Conservation (phyloP, 1,140 invertebrate species). For the Neodiprion pinetum region DNA sequence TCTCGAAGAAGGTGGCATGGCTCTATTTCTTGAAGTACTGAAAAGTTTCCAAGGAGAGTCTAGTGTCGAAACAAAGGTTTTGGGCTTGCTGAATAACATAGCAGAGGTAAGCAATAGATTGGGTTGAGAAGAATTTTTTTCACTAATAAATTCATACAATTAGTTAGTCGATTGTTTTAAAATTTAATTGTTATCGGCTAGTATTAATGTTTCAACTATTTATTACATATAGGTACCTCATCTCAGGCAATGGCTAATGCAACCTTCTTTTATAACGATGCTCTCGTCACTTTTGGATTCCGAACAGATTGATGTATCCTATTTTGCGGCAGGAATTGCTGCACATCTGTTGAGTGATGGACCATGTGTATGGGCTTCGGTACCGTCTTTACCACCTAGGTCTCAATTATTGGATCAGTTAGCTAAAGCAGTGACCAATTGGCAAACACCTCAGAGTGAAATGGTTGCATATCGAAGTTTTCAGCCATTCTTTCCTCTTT, state of each 20-base stretch:
- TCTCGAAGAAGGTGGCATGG: constrained; percentile 73
- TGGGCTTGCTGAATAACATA: constrained; percentile 83
- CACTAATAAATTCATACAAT: constrained; percentile 8
- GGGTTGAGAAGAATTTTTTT: constrained; percentile 1
- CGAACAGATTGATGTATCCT: constrained; percentile 79
- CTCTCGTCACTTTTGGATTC: constrained; percentile 71
- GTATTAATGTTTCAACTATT: not conserved
- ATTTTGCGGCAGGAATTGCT: constrained; percentile 84
- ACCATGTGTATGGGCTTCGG: constrained; percentile 61
- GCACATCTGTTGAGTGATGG: constrained; percentile 77
- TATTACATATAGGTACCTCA: constrained; percentile 43
- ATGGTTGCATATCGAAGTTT: constrained; percentile 89
- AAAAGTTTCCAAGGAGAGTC: constrained; percentile 69
- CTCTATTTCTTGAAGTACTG: constrained; percentile 74
- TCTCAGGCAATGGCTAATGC: constrained; percentile 69
- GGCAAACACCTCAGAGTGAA: constrained; percentile 77
- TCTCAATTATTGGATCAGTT: constrained; percentile 66
- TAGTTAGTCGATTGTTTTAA: constrained; percentile 4
- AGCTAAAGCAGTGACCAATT: constrained; percentile 69
- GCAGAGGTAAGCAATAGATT: constrained; percentile 70
- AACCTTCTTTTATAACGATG: constrained; percentile 69
- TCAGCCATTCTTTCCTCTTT: constrained; percentile 77
- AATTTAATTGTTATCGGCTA: not conserved
- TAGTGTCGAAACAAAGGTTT: constrained; percentile 81
- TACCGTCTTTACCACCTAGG: constrained; percentile 48